These are phyloP conservation scores for Nephila pilipes DNA, from an alignment of 1,140 invertebrate genomes.

Conservation along the genomic window DNA sequence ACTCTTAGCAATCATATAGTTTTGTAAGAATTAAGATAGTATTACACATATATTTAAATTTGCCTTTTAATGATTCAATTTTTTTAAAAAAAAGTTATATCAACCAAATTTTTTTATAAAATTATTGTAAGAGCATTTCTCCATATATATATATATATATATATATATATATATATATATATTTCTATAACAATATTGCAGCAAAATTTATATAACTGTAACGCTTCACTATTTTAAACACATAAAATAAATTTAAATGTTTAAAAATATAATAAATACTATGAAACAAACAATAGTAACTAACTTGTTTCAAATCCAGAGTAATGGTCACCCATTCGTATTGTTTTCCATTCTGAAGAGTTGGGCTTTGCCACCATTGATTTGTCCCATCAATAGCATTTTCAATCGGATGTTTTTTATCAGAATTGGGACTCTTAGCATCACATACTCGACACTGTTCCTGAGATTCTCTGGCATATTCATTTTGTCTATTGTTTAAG, in stretches of 20 bases:
- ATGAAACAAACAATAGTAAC: no score
- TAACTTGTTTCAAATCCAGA: constrained; percentile 94
- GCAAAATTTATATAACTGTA: no score
- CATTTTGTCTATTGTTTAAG: not conserved
- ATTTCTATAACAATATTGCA: no score
- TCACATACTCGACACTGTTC: constrained; percentile 84
- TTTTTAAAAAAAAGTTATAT: no score
- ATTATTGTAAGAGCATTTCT: no score
- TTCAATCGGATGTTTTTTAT: constrained; percentile 90
- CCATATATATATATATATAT: no score
- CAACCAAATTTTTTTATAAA: no score
- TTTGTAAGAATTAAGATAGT: no score
- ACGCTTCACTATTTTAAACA: not conserved
- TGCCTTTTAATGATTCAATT: no score
- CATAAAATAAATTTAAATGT: not conserved
- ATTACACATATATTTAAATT: no score
- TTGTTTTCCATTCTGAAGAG: constrained; percentile 89
- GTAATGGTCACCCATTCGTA: constrained; percentile 94
- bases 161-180: no score
- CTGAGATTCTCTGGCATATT: constrained; percentile 78
- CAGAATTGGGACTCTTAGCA: constrained; percentile 84
- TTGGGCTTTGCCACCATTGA: constrained; percentile 97
- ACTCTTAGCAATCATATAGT: no score
- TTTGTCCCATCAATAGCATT: constrained; percentile 90
- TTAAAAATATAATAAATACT: not conserved